Base-by-base conservation (phyloP, 2,888 invertebrate genomes). In the Yponomeuta plumbellus region DNA sequence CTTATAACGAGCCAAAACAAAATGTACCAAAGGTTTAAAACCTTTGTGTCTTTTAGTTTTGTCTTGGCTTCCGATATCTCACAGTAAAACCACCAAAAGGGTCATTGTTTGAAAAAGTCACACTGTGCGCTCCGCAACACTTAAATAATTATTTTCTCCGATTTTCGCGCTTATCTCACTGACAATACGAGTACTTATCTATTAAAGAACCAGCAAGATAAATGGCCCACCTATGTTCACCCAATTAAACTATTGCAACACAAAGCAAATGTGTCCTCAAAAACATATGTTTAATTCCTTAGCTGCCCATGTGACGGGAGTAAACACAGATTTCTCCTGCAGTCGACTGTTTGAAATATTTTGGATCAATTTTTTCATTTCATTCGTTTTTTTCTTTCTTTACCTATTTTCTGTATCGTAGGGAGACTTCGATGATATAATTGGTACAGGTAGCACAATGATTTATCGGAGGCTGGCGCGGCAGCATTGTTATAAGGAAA, bases 261-360 rank as follows among this genome's bases (percentile, higher is more conserved):
- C 59, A 59, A 59, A 23, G 59, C 59, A 8, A 34, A 8, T 57
- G 59, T 59, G 59, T 13, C 22, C 59, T 59, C 59, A 59, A 59
- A 23, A 59, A 4, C 59, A 59, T 11, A 23, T 59, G 23, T 59
- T 52, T 17, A 52, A 52, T 52, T 52, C 13, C 13, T 8, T 52
- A 17, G 44, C 13, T 17, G 13, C 17, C 44, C 44, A 52, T 52
- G 17, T 52, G 44, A 17, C 17, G 44, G 17, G 44, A 52, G 17
- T 52, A 52, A 34, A 52, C 44, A 52, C 44, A 52, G 44, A 52
- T 22, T 59, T 22, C 21, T 21, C 56, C 56, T 20, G 56, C 56
- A 56, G 17, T 56, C n/a, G n/a, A n/a, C n/a, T n/a, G n/a, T n/a
- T 56, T 11, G 20, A 13, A 17, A 21, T 10, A 21, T 21, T 57